These are phyloP conservation scores for Festucalex cinctus DNA, from an alignment of 2,113 vertebrate genomes.

Conservation along the genomic window DNA sequence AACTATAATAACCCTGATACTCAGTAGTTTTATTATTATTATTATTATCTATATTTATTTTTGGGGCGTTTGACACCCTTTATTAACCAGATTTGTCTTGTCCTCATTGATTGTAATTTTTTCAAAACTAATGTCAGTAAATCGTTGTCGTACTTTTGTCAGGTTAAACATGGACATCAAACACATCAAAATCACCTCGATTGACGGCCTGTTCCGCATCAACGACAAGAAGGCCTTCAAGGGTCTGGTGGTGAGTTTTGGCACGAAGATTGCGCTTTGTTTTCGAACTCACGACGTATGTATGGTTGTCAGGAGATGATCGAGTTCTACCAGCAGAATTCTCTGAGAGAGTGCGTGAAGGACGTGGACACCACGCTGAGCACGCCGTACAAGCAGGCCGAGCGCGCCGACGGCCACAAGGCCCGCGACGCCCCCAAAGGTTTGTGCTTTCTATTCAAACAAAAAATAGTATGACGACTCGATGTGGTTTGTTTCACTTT, in stretches of 20 bases:
- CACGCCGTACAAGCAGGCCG: conserved; percentile 82
- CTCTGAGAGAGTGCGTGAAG: conserved; percentile 89
- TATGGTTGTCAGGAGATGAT: conserved; percentile 80
- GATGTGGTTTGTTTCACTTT: not conserved
- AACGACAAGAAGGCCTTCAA: conserved; percentile 92
- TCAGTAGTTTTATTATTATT: too few species aligned
- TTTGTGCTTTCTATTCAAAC: not conserved
- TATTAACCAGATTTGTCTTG: not conserved
- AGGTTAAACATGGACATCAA: conserved; percentile 87
- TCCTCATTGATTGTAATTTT: not conserved
- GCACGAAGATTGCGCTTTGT: too few species aligned
- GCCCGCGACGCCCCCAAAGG: conserved; percentile 26
- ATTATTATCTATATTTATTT: too few species aligned
- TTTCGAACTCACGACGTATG: not conserved
- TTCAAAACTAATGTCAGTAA: not conserved
- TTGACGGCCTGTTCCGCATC: conserved; percentile 84
- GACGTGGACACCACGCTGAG: conserved; percentile 80
- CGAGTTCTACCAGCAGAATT: conserved; percentile 84
- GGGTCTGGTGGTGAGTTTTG: conserved; percentile 77
- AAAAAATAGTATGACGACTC: not conserved
- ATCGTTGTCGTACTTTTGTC: not conserved
- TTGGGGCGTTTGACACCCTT: too few species aligned
- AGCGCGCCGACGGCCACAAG: conserved; percentile 61
- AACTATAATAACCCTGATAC: too few species aligned
- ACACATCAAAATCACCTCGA: conserved; percentile 86